Conservation (phyloP, 1,140 invertebrate species). For the Parapsyche elsis region DNA sequence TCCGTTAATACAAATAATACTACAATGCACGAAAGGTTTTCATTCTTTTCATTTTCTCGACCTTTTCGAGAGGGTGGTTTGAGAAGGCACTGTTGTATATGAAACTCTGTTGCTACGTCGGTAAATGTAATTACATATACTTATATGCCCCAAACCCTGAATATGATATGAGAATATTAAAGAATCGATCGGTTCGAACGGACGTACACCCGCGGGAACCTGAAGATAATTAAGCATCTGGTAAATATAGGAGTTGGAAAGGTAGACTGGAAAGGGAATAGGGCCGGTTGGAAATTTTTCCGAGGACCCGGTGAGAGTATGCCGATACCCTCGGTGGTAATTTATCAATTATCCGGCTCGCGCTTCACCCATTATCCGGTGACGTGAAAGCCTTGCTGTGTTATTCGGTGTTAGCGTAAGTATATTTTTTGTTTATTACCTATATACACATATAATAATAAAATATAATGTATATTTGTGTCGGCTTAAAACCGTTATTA, state of each 20-base stretch:
- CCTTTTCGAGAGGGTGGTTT: no score
- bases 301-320: not conserved
- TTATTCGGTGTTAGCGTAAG: not conserved
- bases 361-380: conserved; percentile 27
- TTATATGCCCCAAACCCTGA: not conserved
- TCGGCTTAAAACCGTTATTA: no score
- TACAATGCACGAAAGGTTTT: no score
- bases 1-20: no score
- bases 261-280: not conserved
- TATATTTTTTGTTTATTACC: no score
- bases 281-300: not conserved
- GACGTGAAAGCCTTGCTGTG: conserved; percentile 42
- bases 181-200: not conserved
- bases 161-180: not conserved
- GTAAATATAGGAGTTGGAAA: not conserved
- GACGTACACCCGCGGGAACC: conserved; percentile 9
- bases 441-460: no score
- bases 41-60: no score
- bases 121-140: no score
- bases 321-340: conserved; percentile 39
- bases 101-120: no score
- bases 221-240: conserved; percentile 28
- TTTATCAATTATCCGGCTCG: conserved; percentile 37
- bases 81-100: no score
- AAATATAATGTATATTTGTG: no score